phyloP scores from a whole-genome alignment of 2,797 vertebrate species.

The Phoeniculus purpureus region DNA sequence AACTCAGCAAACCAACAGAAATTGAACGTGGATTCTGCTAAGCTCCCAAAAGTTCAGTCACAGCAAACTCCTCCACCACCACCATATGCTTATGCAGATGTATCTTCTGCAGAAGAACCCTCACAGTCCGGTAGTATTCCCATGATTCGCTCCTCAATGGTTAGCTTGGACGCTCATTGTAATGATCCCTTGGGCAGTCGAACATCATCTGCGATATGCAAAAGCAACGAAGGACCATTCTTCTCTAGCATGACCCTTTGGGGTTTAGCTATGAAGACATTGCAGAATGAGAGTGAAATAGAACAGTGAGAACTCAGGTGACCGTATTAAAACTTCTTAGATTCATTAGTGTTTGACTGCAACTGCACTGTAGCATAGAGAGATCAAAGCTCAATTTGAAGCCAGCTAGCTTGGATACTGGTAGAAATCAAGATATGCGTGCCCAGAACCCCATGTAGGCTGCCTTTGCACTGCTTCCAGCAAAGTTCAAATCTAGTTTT shows the following conservation, averaged over 20 bases:
- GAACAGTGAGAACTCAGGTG: conserved; percentile 74
- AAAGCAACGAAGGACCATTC: conserved; percentile 84
- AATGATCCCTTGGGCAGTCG: conserved; percentile 71
- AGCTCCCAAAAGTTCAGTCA: conserved; percentile 73
- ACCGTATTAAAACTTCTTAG: not conserved
- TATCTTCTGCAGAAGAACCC: conserved; percentile 55
- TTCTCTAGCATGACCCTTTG: conserved; percentile 92
- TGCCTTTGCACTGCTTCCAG: not conserved
- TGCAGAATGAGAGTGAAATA: conserved; percentile 89
- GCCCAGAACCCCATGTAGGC: not conserved
- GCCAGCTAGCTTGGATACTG: not conserved
- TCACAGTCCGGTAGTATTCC: conserved; percentile 60
- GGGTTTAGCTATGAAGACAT: conserved; percentile 93
- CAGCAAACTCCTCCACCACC: conserved; percentile 66
- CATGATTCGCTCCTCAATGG: conserved; percentile 77
- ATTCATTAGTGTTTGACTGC: not conserved
- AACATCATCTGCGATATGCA: conserved; percentile 55
- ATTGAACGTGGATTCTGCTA: conserved; percentile 70
- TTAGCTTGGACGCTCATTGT: conserved; percentile 78
- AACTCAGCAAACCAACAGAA: conserved; percentile 76
- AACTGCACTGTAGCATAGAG: not conserved
- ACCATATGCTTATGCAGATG: conserved; percentile 67
- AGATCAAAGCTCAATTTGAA: not conserved
- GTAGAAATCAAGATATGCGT: not conserved
- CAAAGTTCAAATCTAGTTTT: not conserved